Evolutionary conservation across 2,113 vertebrate species (phyloP).

Genomic region (Garra rufa): DNA sequence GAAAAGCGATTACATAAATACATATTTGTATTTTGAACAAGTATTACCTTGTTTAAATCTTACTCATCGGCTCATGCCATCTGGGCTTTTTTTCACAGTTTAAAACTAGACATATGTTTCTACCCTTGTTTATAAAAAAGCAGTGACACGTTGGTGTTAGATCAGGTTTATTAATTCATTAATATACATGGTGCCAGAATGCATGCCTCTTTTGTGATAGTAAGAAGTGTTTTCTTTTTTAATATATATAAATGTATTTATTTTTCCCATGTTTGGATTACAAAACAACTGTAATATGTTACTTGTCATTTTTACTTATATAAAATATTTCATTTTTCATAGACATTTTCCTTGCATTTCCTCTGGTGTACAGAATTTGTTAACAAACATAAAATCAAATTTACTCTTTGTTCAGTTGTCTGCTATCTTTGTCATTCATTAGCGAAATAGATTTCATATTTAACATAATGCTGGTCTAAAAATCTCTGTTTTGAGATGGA

Average conservation of each 20-base stretch:
- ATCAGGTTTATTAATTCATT: conserved; percentile 46
- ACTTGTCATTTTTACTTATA: no score
- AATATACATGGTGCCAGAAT: conserved; percentile 50
- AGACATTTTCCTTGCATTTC: not conserved
- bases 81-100: not conserved
- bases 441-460: not conserved
- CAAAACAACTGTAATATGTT: conserved; percentile 17
- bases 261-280: not conserved
- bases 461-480: not conserved
- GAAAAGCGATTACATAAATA: conserved; percentile 5
- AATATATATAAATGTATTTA: not conserved
- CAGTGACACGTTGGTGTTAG: conserved; percentile 33
- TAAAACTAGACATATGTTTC: no score
- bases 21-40: not conserved
- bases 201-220: conserved; percentile 51
- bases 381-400: not conserved
- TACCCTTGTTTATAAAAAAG: no score
- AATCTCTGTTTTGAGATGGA: not conserved
- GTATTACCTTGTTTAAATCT: not conserved
- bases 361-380: not conserved
- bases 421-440: not conserved
- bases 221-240: conserved; percentile 44
- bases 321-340: not conserved
- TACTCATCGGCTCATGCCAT: not conserved
- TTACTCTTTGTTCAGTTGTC: not conserved